phyloP scores from a whole-genome alignment of 1,140 invertebrate genomes.

The Pogonognathellus flavescens region DNA sequence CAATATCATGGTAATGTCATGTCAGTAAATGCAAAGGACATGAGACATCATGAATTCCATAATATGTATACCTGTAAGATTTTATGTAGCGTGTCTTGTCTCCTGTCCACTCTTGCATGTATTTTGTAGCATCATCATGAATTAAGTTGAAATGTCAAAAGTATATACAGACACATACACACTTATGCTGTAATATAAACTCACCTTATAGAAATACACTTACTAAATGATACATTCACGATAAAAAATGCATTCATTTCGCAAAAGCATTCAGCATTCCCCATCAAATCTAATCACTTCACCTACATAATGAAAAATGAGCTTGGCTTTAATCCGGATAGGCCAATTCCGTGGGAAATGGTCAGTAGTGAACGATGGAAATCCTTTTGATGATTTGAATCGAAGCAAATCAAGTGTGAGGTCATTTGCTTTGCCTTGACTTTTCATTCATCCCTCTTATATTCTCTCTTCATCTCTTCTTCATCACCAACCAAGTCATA shows the following conservation, averaged over 20 bases:
- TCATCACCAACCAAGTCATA: neutral
- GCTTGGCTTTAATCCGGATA: neutral
- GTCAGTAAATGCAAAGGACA: too few relatives aligned
- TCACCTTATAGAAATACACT: neutral
- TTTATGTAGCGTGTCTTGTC: conserved; percentile 20
- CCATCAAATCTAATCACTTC: conserved; percentile 31
- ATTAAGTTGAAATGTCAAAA: too few relatives aligned
- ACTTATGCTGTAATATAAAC: too few relatives aligned
- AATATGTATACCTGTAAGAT: neutral
- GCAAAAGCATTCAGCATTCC: neutral
- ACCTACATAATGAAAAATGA: conserved; percentile 29
- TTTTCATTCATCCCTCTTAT: conserved; percentile 31
- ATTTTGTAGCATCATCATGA: too few relatives aligned
- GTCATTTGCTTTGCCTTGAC: conserved; percentile 37
- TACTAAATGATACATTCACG: conserved; percentile 15
- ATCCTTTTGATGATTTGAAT: conserved; percentile 35
- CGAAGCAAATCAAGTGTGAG: conserved; percentile 46
- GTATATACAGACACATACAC: too few relatives aligned
- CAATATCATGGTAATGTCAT: too few relatives aligned
- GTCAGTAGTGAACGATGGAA: conserved; percentile 30
- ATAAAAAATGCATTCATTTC: conserved; percentile 23
- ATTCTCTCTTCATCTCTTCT: neutral
- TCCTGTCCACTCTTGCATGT: neutral
- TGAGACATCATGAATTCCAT: neutral
- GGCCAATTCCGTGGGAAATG: conserved; percentile 34